Base-by-base conservation (phyloP, 1,140 invertebrate genomes). In the Ephestia elutella region DNA sequence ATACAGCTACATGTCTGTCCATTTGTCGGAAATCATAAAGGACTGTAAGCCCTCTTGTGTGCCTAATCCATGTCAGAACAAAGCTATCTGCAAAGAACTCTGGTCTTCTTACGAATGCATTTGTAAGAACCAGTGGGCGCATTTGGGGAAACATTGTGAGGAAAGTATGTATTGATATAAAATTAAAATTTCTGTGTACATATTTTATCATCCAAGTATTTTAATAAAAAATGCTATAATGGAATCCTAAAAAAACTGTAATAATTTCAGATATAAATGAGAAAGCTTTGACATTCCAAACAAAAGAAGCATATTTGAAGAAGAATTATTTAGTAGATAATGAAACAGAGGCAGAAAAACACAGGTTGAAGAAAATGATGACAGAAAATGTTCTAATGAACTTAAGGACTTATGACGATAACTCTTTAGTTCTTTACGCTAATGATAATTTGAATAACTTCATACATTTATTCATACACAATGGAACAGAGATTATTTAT, bases 391-490 rank as follows among this genome's bases (percentile, higher is more conserved):
- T 98, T 51, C 87, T 97, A 7, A 91, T 98, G 55, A 98, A 97
- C 84, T 88, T 98, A 49, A 89, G 96, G 63, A 98, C 96, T 0
- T 96, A 96, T 74, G 95, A 96, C 68, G 90, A 91, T 28, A 92
- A 94, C 65, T 94, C 95, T 0, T 77, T 98, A 56, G 92, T 98
- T 18, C 88, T 98, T 0, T 98, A 98, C 73, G 95, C 96, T 5
- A 96, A 97, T 78, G 97, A 98, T 88, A 94, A 97, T 83, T 89
- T 97, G 38, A 97, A 97, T 70, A 98, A 98, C 82, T 98, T 98
- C 82, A 93, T 97, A 44, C 96, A 98, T 82, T 80, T 98, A 8
- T 96, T 96, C 81, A 93, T 98, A 28, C 92, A 93, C 57, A 92
- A 94, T 60, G 93, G 93, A 0, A 92, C 68, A 78, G 89, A 90